These are phyloP conservation scores for Coilia nasus DNA, from an alignment of 2,797 vertebrate genomes.

Conservation along the genomic window DNA sequence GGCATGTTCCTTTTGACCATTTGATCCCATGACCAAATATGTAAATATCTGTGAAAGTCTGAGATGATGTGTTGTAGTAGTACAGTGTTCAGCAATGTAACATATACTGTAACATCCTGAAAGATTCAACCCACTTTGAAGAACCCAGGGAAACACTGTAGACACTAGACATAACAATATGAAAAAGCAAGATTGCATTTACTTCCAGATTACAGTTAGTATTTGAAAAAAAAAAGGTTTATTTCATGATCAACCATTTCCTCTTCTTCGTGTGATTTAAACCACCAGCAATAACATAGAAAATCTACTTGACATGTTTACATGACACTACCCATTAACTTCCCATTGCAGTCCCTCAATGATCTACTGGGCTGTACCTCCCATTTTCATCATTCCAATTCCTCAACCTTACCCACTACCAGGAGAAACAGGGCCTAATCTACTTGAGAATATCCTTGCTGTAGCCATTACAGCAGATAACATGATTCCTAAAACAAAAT, in stretches of 20 bases:
- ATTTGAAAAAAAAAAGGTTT: slow-evolving; percentile 6
- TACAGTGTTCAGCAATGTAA: too few species aligned
- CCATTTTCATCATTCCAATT: background rate
- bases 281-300: background rate
- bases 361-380: background rate
- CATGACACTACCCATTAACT: background rate
- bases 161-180: too few species aligned
- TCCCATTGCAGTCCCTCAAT: background rate
- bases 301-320: background rate
- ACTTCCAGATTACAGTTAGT: background rate
- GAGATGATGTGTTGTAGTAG: too few species aligned
- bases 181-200: background rate
- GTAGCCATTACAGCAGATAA: background rate
- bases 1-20: too few species aligned
- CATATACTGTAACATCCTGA: too few species aligned
- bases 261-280: background rate
- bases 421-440: background rate
- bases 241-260: background rate
- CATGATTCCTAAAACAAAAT: slow-evolving; percentile 14
- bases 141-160: too few species aligned
- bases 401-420: background rate
- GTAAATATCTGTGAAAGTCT: too few species aligned
- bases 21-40: too few species aligned
- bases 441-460: background rate
- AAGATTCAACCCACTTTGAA: too few species aligned